phyloP scores from a whole-genome alignment of 2,888 invertebrate species.

The Spatulosminthurus flaviceps region DNA sequence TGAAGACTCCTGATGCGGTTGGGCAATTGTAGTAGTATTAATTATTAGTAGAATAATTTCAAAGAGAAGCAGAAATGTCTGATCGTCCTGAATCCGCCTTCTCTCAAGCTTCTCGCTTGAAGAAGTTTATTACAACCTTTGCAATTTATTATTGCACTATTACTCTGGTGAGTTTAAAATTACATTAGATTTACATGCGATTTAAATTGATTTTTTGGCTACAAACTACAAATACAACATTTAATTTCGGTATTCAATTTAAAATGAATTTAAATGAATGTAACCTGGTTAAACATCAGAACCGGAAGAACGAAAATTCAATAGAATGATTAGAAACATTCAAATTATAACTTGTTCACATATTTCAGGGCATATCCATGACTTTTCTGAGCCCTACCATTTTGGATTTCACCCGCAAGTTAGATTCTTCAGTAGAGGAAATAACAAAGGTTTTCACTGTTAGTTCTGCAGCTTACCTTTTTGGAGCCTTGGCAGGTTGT shows the following conservation, averaged over 20 bases:
- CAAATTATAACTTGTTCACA: background rate
- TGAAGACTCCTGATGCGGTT: too few relatives aligned
- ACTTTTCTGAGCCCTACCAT: slow-evolving; percentile 21
- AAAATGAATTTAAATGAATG: too few relatives aligned
- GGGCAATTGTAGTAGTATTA: too few relatives aligned
- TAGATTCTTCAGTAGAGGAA: background rate
- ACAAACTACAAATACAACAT: too few relatives aligned
- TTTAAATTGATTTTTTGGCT: too few relatives aligned
- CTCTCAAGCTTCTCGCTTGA: background rate
- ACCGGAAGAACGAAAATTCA: too few relatives aligned
- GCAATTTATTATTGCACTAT: background rate
- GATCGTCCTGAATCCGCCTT: background rate
- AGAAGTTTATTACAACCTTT: background rate
- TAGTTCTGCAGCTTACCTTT: background rate
- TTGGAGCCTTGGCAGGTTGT: slow-evolving; percentile 23
- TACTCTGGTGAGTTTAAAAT: background rate
- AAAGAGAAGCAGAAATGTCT: too few relatives aligned
- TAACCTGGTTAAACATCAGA: too few relatives aligned
- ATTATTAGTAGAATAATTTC: too few relatives aligned
- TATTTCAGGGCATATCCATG: slow-evolving; percentile 10
- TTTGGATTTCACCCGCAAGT: slow-evolving; percentile 1
- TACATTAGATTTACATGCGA: background rate
- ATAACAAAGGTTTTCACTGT: slow-evolving; percentile 8
- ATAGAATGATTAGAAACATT: too few relatives aligned
- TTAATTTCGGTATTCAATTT: too few relatives aligned